phyloP scores from a whole-genome alignment of 1,140 invertebrate species.

The Drosophila setifemur region DNA sequence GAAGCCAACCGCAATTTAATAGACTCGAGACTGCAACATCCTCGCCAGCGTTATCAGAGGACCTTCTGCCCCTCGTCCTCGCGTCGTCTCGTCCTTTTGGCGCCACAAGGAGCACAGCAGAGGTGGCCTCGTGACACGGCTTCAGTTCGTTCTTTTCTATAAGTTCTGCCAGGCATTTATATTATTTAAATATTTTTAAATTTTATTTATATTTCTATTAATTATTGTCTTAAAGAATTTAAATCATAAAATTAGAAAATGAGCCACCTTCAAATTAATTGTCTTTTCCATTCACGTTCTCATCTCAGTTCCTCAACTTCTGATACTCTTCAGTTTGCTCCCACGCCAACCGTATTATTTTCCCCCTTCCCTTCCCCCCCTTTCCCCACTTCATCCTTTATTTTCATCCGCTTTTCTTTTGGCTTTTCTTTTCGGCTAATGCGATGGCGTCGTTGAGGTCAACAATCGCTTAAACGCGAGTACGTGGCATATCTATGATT shows the following conservation, averaged over 20 bases:
- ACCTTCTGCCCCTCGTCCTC: background rate
- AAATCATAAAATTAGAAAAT: too few species aligned
- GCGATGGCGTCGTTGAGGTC: constrained; percentile 56
- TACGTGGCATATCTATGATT: constrained; percentile 77
- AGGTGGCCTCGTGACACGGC: constrained; percentile 28
- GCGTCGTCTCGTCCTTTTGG: background rate
- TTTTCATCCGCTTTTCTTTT: constrained; percentile 9
- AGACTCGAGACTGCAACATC: constrained; percentile 48
- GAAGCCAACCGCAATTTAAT: constrained; percentile 59
- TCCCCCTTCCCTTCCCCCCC: background rate
- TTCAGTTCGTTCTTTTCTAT: background rate
- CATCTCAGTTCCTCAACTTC: background rate
- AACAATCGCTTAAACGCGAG: constrained; percentile 69
- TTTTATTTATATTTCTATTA: too few species aligned
- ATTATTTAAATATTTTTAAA: too few species aligned
- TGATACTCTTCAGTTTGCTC: background rate
- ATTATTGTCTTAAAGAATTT: too few species aligned
- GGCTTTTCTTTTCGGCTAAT: constrained; percentile 40
- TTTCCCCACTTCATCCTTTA: background rate
- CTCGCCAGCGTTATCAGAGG: constrained; percentile 15
- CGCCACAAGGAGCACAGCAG: background rate
- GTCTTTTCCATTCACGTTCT: constrained; percentile 17
- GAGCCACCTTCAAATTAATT: constrained; percentile 3
- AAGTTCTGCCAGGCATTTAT: background rate
- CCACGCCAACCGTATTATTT: constrained; percentile 21